Evolutionary conservation across 2,797 vertebrate species (phyloP).

Genomic region (Podarcis lilfordi): DNA sequence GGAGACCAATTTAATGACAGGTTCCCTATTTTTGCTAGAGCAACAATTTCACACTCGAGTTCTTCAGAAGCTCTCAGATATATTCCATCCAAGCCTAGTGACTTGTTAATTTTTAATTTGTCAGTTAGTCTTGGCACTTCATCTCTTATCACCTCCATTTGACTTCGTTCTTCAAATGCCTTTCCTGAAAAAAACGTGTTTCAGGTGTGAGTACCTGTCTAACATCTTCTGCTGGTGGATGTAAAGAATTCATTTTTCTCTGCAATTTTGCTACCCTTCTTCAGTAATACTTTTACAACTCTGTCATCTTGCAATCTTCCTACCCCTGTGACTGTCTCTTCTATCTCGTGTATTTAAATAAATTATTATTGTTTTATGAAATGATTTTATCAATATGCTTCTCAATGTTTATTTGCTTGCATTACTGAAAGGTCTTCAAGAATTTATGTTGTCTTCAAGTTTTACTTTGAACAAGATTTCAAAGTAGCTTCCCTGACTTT

Average conservation of each 20-base stretch:
- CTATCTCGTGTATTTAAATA: neutral
- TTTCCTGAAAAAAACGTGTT: neutral
- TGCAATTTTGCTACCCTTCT: neutral
- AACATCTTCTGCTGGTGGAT: neutral
- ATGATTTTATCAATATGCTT: neutral
- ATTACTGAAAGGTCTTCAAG: neutral
- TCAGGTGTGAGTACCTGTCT: too few relatives aligned
- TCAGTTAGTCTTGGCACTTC: neutral
- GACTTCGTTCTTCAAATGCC: neutral
- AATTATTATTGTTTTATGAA: neutral
- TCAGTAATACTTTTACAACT: neutral
- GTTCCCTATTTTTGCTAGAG: neutral
- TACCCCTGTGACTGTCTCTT: neutral
- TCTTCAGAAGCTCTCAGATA: neutral
- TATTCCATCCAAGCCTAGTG: neutral
- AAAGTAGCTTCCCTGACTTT: neutral
- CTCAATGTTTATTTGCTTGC: neutral
- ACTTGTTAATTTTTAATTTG: slow-evolving; percentile 6
- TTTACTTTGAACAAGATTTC: neutral
- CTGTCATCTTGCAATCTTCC: neutral
- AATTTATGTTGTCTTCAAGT: neutral
- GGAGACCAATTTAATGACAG: neutral
- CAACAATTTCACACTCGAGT: neutral
- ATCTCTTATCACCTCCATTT: neutral
- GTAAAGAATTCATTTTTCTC: neutral